Evolutionary conservation across 2,888 invertebrate genomes (phyloP).

Genomic region (Sesia apiformis): DNA sequence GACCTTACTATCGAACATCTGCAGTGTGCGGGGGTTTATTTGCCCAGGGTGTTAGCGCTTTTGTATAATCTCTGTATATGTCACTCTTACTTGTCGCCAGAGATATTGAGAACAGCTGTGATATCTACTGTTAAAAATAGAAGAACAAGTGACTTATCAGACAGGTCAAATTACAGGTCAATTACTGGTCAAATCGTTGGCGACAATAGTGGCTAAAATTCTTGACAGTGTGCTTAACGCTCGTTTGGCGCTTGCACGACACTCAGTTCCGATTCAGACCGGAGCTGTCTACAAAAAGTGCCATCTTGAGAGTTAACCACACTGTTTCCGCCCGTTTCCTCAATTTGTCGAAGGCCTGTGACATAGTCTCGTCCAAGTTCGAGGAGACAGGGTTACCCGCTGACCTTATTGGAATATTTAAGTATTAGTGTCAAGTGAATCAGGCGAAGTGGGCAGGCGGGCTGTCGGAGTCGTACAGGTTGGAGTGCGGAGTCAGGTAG

Average conservation of each 20-base stretch:
- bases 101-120: too few relatives aligned
- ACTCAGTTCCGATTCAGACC: conserved; percentile 8
- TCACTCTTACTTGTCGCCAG: too few relatives aligned
- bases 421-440: conserved; percentile 10
- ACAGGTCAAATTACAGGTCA: too few relatives aligned
- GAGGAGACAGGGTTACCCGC: conserved; percentile 1
- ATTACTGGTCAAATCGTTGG: conserved; percentile 28
- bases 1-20: too few relatives aligned
- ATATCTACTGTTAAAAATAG: too few relatives aligned
- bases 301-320: too few relatives aligned
- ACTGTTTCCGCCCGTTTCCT: conserved; percentile 6
- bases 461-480: conserved; percentile 1
- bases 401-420: conserved; percentile 4
- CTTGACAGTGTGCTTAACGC: conserved; percentile 9
- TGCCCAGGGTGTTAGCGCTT: too few relatives aligned
- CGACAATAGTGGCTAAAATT: conserved; percentile 8
- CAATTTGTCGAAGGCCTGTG: conserved; percentile 4
- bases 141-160: too few relatives aligned
- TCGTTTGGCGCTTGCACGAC: conserved; percentile 3
- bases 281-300: conserved; percentile 7
- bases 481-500: conserved; percentile 6
- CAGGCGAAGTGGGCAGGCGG: conserved; percentile 9
- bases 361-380: conserved; percentile 2
- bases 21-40: too few relatives aligned
- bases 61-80: too few relatives aligned